Evolutionary conservation across 2,888 invertebrate genomes (phyloP), one percentile per base, ranked within the genome.

Genomic region (Zaprionus obscuricornis): DNA sequence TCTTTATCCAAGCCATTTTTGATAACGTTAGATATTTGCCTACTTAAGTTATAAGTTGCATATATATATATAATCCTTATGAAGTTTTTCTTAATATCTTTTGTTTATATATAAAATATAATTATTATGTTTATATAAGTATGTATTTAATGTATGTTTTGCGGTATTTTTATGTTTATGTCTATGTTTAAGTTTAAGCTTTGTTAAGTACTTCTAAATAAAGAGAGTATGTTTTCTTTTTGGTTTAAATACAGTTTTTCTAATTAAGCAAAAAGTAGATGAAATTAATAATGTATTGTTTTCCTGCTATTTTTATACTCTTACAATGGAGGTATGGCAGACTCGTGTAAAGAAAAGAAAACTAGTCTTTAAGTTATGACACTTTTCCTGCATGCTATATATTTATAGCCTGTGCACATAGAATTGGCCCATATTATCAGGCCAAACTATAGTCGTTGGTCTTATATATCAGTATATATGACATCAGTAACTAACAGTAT

Each of bases 131-230:
- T 27, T 43, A 67, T 74, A 59, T 50, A 66, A 51, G 51, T 26
- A 50, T 66, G 52, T 83, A 51, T 76, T 54, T n/a, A n/a, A n/a
- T n/a, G n/a, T 29, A 51, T 51, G 50, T 43, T 40, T 55, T 54
- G 4, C 45, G 26, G 46, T 31, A 54, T 31, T 45, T 64, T 64
- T 45, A 37, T 7, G 37, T 36, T 60, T 67, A 22, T 5, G 7
- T 22, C 7, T 4, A 5, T 22, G 4, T 22, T 65, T 56, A 27
- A 39, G 22, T 65, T 56, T 55, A 43, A 58, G 68, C 24, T 74
- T 70, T 60, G 39, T 82, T 82, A 74, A 66, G 55, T 84, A 76
- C 75, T 77, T 74, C 82, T 78, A 85, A 78, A 85, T 85, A 74
- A 84, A 67, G 85, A 85, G 83, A 85, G 78, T 74, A 78, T 83